These are phyloP conservation scores for Amphibalanus amphitrite DNA, from an alignment of 1,140 invertebrate genomes.

Conservation along the genomic window DNA sequence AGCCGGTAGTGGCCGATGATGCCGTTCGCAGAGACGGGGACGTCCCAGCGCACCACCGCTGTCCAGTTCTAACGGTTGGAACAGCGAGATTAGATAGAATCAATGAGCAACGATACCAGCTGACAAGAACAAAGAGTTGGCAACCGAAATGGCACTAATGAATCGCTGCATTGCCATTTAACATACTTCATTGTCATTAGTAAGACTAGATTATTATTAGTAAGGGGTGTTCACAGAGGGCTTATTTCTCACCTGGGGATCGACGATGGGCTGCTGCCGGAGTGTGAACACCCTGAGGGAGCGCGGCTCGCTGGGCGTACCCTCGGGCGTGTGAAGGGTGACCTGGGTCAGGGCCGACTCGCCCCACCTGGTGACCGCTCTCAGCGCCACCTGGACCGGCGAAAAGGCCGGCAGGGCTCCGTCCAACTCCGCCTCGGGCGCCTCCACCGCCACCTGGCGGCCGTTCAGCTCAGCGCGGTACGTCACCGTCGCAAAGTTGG, in stretches of 20 bases:
- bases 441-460: constrained; percentile 33
- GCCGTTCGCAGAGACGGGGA: constrained; percentile 50
- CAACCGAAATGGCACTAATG: too few relatives aligned
- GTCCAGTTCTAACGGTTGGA: constrained; percentile 21
- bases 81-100: too few relatives aligned
- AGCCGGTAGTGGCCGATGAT: constrained; percentile 44
- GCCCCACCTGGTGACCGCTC: constrained; percentile 69
- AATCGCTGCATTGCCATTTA: too few relatives aligned
- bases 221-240: too few relatives aligned
- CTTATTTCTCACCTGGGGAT: neutral
- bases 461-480: constrained; percentile 57
- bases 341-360: constrained; percentile 29
- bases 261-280: neutral
- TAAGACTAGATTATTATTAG: too few relatives aligned
- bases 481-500: constrained; percentile 60
- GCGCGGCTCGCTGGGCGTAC: neutral
- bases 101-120: too few relatives aligned
- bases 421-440: constrained; percentile 43
- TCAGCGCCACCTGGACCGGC: constrained; percentile 45
- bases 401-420: constrained; percentile 44
- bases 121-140: too few relatives aligned
- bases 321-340: constrained; percentile 16
- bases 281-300: neutral
- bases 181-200: too few relatives aligned
- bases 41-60: constrained; percentile 49